A percentile compares a stretch with the other conserved stretches of the same genome.
Evolutionary conservation across 2,888 invertebrate species (phyloP).

Genomic region (Sphaerophoria rueppellii): DNA sequence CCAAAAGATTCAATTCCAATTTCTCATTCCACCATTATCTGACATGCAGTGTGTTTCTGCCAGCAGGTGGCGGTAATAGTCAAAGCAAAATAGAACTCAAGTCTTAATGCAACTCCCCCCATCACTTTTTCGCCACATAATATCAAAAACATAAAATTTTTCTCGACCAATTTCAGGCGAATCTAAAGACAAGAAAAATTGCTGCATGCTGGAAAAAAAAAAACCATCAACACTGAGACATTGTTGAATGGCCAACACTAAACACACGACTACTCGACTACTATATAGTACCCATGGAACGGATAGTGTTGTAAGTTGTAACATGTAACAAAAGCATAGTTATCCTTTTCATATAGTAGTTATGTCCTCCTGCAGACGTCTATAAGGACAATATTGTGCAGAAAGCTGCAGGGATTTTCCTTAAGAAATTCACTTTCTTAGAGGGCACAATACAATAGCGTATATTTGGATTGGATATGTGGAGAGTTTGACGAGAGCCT

Average conservation of each 20-base stretch:
- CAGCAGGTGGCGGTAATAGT: slow-evolving; percentile 21
- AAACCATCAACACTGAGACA: slow-evolving; percentile 19
- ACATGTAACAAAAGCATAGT: slow-evolving; percentile 55
- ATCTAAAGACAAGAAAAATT: slow-evolving; percentile 22
- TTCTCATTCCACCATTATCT: slow-evolving; percentile 22
- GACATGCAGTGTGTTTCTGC: not conserved
- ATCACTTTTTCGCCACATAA: not conserved
- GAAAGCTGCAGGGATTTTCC: slow-evolving; percentile 42
- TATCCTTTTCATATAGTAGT: slow-evolving; percentile 10
- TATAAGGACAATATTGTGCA: slow-evolving; percentile 40
- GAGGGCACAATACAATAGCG: slow-evolving; percentile 36
- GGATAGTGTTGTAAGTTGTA: slow-evolving; percentile 47
- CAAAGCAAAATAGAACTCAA: not conserved
- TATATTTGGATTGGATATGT: not conserved
- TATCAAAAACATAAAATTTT: slow-evolving; percentile 23
- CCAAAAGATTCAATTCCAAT: slow-evolving; percentile 64
- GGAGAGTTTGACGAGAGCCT: not conserved
- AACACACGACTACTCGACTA: not conserved
- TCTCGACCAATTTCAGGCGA: slow-evolving; percentile 30
- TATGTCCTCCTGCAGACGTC: not conserved
- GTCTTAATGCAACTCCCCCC: slow-evolving; percentile 27
- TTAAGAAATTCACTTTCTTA: slow-evolving; percentile 32
- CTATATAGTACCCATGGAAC: not conserved
- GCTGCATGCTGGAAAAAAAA: not conserved
- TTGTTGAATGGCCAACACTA: slow-evolving; percentile 34